Evolutionary conservation across 2,113 vertebrate species (phyloP), one percentile per base, ranked within the genome.

Genomic region (Salminus brasiliensis): DNA sequence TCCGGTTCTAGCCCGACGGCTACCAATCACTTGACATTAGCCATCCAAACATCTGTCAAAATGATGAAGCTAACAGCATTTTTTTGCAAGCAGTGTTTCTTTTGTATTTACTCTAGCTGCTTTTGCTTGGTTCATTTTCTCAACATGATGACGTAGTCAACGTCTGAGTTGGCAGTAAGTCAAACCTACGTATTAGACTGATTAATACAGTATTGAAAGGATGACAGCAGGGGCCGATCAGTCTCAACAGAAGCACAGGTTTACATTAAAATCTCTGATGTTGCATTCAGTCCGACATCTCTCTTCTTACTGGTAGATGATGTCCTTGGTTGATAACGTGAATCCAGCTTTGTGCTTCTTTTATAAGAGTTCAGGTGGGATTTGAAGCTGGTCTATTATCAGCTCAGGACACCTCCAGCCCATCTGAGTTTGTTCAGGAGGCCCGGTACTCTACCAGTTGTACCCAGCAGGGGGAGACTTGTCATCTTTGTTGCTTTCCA

Each of bases 401-500:
- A 16, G 27, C 57, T 10, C 11, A 60, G 27, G 27, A 15, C 16
- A 30, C 18, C 30, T 34, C 15, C 4, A 7, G 1, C 21, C 36
- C 9, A 9, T 27, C 5, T 9, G 23, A 21, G 74, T 63, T 74
- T 3, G 41, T 23, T 63, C 1, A 75, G 67, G n/a, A 9, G 18
- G 18, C 21, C 29, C 13, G 29, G 29, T 82, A 65, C 81, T 80
- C 93, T 95, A 95, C 95, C 94, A 95, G 91, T 94, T 95, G 85
- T 95, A 94, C 81, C 95, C 95, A 4, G 95, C 94, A 68, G 95
- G 95, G 57, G 95, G 94, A 27, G 93, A 95, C 91, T 95, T 95
- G 88, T 88, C 88, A 43, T 89, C 88, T 89, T 96, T 96, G 91
- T 95, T 96, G 94, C 95, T 96, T 89, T 96, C 95, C 90, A 96